These are phyloP conservation scores for Chrysemys picta DNA, from an alignment of 2,113 vertebrate genomes.

Conservation along the genomic window DNA sequence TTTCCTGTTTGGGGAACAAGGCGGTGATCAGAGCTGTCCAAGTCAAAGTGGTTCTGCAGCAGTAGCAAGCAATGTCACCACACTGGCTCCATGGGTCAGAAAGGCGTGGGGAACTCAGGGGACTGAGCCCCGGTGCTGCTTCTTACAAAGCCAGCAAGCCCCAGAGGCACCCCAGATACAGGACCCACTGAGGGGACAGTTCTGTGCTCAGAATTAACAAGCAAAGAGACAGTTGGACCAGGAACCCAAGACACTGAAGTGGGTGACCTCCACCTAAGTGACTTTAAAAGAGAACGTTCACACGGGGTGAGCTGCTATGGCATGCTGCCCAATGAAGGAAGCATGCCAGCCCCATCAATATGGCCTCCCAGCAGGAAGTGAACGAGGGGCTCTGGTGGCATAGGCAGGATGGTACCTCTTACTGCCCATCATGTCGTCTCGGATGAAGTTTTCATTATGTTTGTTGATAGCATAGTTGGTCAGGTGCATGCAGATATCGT, in stretches of 20 bases:
- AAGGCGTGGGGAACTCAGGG: neutral
- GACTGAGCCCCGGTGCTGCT: neutral
- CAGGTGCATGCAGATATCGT: conserved; percentile 83
- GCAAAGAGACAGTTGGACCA: neutral
- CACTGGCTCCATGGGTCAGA: neutral
- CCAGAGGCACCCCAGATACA: neutral
- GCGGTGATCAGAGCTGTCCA: neutral
- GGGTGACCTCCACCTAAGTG: neutral
- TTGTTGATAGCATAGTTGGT: conserved; percentile 87
- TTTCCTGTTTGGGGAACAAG: conserved; percentile 75
- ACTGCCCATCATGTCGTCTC: conserved; percentile 76
- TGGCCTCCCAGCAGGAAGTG: neutral
- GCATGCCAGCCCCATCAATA: neutral
- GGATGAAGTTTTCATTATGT: conserved; percentile 79
- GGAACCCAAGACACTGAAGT: neutral
- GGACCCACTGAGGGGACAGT: neutral
- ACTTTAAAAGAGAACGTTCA: neutral
- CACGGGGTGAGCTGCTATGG: neutral
- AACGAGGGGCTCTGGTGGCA: fast-evolving
- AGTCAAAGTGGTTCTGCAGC: neutral
- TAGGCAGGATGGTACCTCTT: conserved; percentile 78
- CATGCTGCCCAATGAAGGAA: neutral
- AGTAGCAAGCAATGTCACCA: neutral
- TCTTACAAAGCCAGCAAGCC: neutral
- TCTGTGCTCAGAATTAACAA: neutral